Conservation (phyloP, 2,113 vertebrate genomes). For the Caranx ignobilis region DNA sequence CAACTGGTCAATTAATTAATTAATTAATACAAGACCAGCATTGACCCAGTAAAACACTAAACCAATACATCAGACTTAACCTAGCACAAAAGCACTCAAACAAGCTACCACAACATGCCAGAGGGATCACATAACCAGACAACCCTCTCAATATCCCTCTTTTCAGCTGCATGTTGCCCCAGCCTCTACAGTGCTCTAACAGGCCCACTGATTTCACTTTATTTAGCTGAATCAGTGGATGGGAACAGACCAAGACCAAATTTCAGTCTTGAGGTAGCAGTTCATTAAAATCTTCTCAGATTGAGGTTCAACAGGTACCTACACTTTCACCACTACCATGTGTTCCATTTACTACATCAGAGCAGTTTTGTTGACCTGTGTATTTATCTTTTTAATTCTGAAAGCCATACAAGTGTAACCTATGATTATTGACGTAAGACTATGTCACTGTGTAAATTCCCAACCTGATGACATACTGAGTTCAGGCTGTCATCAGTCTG, state of each 20-base stretch:
- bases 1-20: constrained; percentile 19
- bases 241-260: constrained; percentile 22
- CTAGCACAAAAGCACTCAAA: constrained; percentile 42
- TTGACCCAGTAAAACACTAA: constrained; percentile 21
- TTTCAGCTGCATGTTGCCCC: constrained; percentile 42
- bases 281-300: constrained; percentile 5
- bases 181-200: constrained; percentile 14
- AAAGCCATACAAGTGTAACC: neutral
- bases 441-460: constrained; percentile 17
- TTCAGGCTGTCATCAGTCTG: neutral
- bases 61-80: constrained; percentile 24
- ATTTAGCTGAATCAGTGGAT: constrained; percentile 65
- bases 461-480: constrained; percentile 4
- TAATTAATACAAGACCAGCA: constrained; percentile 10
- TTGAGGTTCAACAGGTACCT: neutral
- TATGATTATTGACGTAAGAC: neutral
- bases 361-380: neutral
- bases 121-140: constrained; percentile 59
- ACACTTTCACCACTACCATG: neutral
- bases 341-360: neutral
- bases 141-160: constrained; percentile 43
- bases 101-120: constrained; percentile 68
- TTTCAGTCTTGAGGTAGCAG: neutral
- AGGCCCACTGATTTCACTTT: constrained; percentile 27
- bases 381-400: neutral